Percentiles rank a stretch among this genome's conserved stretches.
phyloP scores from a whole-genome alignment of 2,113 vertebrate species.

The Drymodes brunneopygia region DNA sequence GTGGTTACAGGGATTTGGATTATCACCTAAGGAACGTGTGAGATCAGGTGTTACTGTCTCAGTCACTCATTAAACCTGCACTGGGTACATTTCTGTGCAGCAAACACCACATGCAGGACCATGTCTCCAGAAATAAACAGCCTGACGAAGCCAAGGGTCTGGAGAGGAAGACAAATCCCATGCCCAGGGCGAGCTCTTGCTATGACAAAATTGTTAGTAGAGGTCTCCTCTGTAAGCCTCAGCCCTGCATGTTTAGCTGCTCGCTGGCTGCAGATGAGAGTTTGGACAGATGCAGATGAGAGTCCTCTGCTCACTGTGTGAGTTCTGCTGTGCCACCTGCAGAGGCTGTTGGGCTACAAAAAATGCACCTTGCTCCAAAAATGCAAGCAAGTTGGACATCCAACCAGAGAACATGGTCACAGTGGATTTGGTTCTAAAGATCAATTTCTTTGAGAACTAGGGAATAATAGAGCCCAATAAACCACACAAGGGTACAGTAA shows the following conservation, averaged over 20 bases:
- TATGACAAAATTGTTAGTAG: neutral
- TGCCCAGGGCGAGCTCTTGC: neutral
- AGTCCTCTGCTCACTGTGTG: neutral
- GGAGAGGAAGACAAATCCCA: neutral
- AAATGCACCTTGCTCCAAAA: neutral
- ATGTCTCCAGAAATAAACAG: neutral
- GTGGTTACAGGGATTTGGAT: neutral
- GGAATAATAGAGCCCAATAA: neutral
- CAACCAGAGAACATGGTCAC: neutral
- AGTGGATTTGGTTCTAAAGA: neutral
- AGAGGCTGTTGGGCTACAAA: neutral
- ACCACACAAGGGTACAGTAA: neutral
- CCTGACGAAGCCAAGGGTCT: neutral
- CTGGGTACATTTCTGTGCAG: neutral
- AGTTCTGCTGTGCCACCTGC: neutral
- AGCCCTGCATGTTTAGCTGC: rapidly evolving
- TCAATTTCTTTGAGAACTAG: neutral
- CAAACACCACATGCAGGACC: neutral
- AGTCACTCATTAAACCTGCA: neutral
- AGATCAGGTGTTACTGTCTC: neutral
- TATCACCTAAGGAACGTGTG: neutral
- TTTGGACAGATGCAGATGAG: no score
- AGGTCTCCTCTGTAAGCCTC: neutral
- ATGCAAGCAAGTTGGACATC: neutral
- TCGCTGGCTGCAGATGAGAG: neutral